Percentiles rank a stretch among this genome's conserved stretches.
phyloP scores from a whole-genome alignment of 2,113 vertebrate genomes.

The Brachyistius frenatus region DNA sequence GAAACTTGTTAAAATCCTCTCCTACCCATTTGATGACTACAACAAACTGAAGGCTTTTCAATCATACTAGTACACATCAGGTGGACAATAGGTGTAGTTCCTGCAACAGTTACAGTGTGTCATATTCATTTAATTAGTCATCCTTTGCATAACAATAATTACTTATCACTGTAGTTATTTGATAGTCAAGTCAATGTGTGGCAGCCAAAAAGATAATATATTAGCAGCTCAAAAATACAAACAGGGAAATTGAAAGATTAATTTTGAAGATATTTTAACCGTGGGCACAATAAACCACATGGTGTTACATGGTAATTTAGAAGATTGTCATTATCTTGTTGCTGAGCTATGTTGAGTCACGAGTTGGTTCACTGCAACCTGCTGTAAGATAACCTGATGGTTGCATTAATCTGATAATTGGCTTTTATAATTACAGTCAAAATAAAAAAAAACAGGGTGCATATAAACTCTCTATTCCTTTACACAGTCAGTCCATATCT shows the following conservation, averaged over 20 bases:
- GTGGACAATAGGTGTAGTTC: background rate
- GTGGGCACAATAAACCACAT: background rate
- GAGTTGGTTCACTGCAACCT: background rate
- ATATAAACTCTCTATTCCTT: background rate
- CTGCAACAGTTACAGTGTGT: background rate
- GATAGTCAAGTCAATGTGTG: background rate
- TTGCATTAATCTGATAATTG: too few species aligned
- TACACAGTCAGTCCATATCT: background rate
- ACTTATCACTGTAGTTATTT: background rate
- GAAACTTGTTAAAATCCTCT: background rate
- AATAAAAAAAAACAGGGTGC: background rate
- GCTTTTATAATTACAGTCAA: too few species aligned
- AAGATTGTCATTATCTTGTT: background rate
- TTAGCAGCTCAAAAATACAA: background rate
- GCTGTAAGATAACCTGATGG: background rate
- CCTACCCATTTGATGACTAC: background rate
- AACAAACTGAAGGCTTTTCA: background rate
- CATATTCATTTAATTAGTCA: background rate
- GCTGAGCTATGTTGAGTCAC: background rate
- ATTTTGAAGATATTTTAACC: too few species aligned
- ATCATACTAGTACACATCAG: background rate
- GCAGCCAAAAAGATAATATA: background rate
- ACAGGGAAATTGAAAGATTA: too few species aligned
- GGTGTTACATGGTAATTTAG: background rate
- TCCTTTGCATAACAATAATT: background rate